Percentiles rank a stretch among this genome's conserved stretches.
Evolutionary conservation across 2,113 vertebrate genomes (phyloP).

Genomic region (Phalacrocorax brasilianus): DNA sequence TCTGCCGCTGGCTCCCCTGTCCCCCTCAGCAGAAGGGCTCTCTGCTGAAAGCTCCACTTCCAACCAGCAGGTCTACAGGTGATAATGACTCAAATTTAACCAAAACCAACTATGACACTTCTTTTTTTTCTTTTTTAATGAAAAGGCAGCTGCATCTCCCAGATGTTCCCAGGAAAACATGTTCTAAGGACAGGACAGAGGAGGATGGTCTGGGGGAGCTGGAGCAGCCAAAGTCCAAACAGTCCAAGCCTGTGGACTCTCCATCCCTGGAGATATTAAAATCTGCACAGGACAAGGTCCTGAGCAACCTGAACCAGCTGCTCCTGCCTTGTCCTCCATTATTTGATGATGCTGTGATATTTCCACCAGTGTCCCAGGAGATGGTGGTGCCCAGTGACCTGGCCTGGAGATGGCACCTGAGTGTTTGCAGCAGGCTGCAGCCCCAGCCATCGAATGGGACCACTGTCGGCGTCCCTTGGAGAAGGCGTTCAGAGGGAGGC

Average conservation of each 20-base stretch:
- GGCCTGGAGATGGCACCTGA: background rate
- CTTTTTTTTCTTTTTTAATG: too few relatives aligned
- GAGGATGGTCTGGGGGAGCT: accelerated
- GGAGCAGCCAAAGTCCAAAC: background rate
- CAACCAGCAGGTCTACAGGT: background rate
- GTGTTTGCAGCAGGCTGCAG: too few relatives aligned
- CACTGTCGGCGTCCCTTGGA: background rate
- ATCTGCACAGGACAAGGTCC: background rate
- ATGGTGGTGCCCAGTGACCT: background rate
- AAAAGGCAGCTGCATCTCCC: too few relatives aligned
- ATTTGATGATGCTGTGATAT: background rate
- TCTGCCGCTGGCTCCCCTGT: background rate
- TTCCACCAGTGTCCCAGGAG: background rate
- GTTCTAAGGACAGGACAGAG: background rate
- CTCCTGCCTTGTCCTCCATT: background rate
- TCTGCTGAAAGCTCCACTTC: background rate
- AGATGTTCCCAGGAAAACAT: background rate
- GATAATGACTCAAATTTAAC: background rate
- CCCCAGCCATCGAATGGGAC: background rate
- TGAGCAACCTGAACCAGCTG: background rate
- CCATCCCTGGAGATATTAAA: background rate
- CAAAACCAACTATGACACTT: background rate
- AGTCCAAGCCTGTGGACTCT: background rate
- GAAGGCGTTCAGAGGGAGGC: background rate
- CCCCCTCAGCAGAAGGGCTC: background rate